Conservation (phyloP, 2,888 invertebrate species). For the Erannis defoliaria region DNA sequence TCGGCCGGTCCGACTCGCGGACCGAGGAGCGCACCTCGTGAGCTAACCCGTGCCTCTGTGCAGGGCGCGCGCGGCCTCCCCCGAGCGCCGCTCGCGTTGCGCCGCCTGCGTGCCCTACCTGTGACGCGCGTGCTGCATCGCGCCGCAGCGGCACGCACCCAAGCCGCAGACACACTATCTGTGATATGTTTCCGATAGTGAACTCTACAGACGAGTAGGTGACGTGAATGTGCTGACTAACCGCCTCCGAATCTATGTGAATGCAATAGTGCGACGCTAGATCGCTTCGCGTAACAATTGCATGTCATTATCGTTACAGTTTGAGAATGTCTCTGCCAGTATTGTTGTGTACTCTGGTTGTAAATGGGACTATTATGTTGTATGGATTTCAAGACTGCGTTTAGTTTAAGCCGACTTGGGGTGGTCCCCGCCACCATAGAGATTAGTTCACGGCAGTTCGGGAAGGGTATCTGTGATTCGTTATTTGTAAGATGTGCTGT, state of each 20-base stretch:
- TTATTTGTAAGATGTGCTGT: slow-evolving; percentile 72
- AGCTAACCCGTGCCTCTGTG: slow-evolving; percentile 83
- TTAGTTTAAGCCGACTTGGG: slow-evolving; percentile 66
- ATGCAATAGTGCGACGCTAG: not conserved
- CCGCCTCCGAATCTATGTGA: slow-evolving; percentile 62
- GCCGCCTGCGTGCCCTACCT: slow-evolving; percentile 82
- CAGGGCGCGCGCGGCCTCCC: slow-evolving; percentile 81
- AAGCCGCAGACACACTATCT: slow-evolving; percentile 65
- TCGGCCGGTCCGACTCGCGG: slow-evolving; percentile 86
- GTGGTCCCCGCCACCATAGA: slow-evolving; percentile 27
- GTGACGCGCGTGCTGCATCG: slow-evolving; percentile 62
- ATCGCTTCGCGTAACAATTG: slow-evolving; percentile 54
- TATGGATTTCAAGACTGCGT: slow-evolving; percentile 80
- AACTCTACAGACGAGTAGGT: slow-evolving; percentile 73
- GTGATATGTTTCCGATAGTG: slow-evolving; percentile 76
- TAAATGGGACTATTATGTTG: slow-evolving; percentile 64
- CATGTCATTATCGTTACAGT: slow-evolving; percentile 62
- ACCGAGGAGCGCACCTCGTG: slow-evolving; percentile 84
- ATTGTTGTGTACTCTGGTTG: too few relatives aligned
- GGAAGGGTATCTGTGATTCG: slow-evolving; percentile 83
- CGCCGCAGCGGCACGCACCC: slow-evolving; percentile 44
- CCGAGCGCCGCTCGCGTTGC: slow-evolving; percentile 77
- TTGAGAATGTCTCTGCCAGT: slow-evolving; percentile 44
- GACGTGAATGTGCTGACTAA: slow-evolving; percentile 68
- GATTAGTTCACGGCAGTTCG: slow-evolving; percentile 68